phyloP scores from a whole-genome alignment of 2,113 vertebrate species.

The Sander vitreus region DNA sequence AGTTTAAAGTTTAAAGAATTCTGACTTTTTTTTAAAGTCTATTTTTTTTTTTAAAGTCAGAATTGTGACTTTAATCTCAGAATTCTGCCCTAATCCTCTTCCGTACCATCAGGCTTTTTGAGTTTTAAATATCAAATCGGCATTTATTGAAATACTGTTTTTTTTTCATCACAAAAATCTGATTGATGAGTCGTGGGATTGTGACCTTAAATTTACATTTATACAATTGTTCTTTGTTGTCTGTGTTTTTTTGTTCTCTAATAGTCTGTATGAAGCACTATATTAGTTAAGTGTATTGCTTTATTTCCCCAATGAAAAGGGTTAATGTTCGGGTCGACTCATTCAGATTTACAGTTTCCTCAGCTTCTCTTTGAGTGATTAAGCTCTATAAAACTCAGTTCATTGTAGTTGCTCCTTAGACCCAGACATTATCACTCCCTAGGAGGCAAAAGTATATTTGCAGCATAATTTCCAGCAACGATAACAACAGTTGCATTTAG shows the following conservation, averaged over 20 bases:
- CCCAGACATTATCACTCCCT: constrained; percentile 28
- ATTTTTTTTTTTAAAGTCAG: no score
- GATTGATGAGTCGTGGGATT: background rate
- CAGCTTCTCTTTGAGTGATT: constrained; percentile 19
- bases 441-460: constrained; percentile 38
- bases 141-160: background rate
- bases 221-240: background rate
- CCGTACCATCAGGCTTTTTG: background rate
- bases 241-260: background rate
- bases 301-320: constrained; percentile 16
- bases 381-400: constrained; percentile 15
- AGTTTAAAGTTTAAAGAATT: no score
- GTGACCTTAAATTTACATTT: background rate
- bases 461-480: constrained; percentile 36
- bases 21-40: no score
- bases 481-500: constrained; percentile 36
- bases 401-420: constrained; percentile 28
- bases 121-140: background rate
- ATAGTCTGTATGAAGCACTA: background rate
- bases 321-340: constrained; percentile 8
- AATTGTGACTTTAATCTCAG: no score
- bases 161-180: background rate
- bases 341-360: constrained; percentile 23
- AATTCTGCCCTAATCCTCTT: no score
- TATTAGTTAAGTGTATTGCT: background rate